Base-by-base conservation (phyloP, 2,797 vertebrate species). In the Eospalax fontanierii region DNA sequence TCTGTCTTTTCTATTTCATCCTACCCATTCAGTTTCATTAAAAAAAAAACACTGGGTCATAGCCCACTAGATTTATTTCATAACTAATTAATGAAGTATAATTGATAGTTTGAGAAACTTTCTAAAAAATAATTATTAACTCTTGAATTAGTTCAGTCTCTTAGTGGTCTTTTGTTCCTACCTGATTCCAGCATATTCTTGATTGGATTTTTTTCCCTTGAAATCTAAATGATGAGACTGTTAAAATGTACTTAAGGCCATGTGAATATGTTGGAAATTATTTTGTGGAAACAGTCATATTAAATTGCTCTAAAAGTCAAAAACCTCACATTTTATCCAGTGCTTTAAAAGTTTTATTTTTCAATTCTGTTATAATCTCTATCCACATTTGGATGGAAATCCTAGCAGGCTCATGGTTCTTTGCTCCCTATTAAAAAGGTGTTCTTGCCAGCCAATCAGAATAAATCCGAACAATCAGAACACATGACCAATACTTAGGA, bases 21-120 rank as follows among this genome's bases (percentile, higher is more conserved):
- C 28, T 61, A 95, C 59, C 1, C 15, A 96, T 93, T 95, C 79
- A 88, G 68, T 92, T 95, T 83, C 63, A 90, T 93, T 88, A 79
- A 89, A 93, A 91, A 94, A 87, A 85, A 68, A 70, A 75, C 88
- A 92, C 57, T 95, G 33, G 86, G 74, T 87, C 92, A 82, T 91
- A 95, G 46, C 57, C 76, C 63, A 78, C 43, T 89, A 80, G 86
- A 81, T 92, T 97, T 90, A 84, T 96, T 96, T 94, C 43, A 80
- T 89, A 84, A 94, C 80, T 88, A 93, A 96, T 97, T 93, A 97
- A 96, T 90, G 50, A 80, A 90, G 74, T 63, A 89, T 97, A 95
- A 92, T 76, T 96, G 89, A 68, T 94, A 68, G 84, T 92, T 94
- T 94, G 86, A 94, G 95, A 92, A 96, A 88, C 66, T 93, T 26